Percentiles rank a stretch among this genome's conserved stretches.
phyloP scores from a whole-genome alignment of 2,113 vertebrate genomes.

The Dolichallabes microphthalmus region DNA sequence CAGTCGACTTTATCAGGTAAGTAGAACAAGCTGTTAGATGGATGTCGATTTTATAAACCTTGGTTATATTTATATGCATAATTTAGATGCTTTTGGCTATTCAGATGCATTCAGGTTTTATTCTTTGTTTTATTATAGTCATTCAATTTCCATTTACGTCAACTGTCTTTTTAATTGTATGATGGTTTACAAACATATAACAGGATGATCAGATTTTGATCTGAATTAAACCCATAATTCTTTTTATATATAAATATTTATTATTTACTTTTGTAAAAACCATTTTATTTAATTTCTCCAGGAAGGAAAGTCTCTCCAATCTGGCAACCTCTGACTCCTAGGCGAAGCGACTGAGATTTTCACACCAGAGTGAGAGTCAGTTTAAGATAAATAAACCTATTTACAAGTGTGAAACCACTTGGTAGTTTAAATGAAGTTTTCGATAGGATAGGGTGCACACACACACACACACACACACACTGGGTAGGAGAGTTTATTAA shows the following conservation, averaged over 20 bases:
- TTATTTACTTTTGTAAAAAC: neutral
- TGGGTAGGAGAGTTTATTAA: neutral
- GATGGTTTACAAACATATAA: neutral
- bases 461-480: neutral
- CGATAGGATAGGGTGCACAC: neutral
- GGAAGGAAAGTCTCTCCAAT: neutral
- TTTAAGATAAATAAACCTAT: slow-evolving; percentile 50
- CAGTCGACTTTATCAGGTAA: neutral
- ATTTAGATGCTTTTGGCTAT: neutral
- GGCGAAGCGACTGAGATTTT: slow-evolving; percentile 17
- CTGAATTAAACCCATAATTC: neutral
- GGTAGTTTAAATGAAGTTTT: slow-evolving; percentile 30
- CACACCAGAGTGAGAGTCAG: slow-evolving; percentile 43
- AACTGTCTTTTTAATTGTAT: too few species aligned
- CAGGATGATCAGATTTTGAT: neutral
- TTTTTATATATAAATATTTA: neutral
- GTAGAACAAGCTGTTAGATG: neutral
- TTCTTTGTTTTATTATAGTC: too few species aligned
- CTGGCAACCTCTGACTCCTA: slow-evolving; percentile 17
- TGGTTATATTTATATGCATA: neutral
- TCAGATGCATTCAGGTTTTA: neutral
- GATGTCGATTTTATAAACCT: neutral
- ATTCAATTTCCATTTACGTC: too few species aligned
- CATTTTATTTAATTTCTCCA: too few species aligned
- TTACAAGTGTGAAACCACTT: slow-evolving; percentile 51